Conservation (phyloP, 1,140 invertebrate species). For the Drepana arcuata region DNA sequence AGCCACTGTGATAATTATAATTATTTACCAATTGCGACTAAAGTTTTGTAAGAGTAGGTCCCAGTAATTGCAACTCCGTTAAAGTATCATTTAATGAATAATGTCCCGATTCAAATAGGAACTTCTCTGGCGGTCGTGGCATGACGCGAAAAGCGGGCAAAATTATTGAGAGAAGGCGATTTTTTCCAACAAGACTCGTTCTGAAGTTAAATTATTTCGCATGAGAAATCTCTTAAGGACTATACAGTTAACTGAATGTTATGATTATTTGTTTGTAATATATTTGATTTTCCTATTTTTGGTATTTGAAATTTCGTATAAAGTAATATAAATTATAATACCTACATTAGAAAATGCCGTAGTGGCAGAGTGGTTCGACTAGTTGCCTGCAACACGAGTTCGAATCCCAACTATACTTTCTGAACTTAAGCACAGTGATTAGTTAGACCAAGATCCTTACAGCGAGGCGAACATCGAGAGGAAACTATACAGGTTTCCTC, state of each 20-base stretch:
- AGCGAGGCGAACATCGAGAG: too few species aligned
- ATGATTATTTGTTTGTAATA: too few species aligned
- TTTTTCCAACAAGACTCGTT: conserved; percentile 40
- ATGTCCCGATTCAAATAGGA: conserved; percentile 43
- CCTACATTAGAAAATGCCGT: too few species aligned
- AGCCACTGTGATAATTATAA: conserved; percentile 60
- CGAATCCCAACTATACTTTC: too few species aligned
- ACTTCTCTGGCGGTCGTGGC: conserved; percentile 38
- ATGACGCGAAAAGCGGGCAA: conserved; percentile 27
- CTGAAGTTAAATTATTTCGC: conserved; percentile 60
- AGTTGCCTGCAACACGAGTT: too few species aligned
- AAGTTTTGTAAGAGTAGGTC: conserved; percentile 50
- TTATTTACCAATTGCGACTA: conserved; percentile 65
- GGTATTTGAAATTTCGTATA: neutral
- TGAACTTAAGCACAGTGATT: too few species aligned
- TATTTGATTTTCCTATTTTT: too few species aligned
- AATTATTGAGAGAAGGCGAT: conserved; percentile 45
- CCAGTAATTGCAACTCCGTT: conserved; percentile 50
- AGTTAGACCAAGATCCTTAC: too few species aligned
- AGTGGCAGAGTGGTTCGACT: too few species aligned
- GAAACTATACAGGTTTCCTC: too few species aligned
- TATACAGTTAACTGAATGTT: conserved; percentile 34
- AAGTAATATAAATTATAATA: too few species aligned
- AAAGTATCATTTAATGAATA: conserved; percentile 63
- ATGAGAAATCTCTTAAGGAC: conserved; percentile 45